A percentile compares a stretch with the other conserved stretches of the same genome.
phyloP scores from a whole-genome alignment of 1,140 invertebrate species.

The Trinorchestia longiramus region DNA sequence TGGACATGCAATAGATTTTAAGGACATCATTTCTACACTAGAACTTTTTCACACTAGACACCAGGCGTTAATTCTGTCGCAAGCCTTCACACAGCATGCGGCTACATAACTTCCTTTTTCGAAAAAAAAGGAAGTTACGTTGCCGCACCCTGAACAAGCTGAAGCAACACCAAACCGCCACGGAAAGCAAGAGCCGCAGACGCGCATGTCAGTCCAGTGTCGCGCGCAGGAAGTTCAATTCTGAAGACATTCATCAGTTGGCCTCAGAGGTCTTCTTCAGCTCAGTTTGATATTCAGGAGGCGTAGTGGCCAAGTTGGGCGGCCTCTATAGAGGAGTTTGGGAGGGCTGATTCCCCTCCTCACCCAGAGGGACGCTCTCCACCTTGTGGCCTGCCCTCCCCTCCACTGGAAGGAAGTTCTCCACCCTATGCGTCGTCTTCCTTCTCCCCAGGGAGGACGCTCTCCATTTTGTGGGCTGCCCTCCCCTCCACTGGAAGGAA shows the following conservation, averaged over 20 bases:
- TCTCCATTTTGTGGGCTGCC: background rate
- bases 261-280: slow-evolving; percentile 45
- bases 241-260: slow-evolving; percentile 24
- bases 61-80: too few species aligned
- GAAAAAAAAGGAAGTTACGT: too few species aligned
- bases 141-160: too few species aligned
- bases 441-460: background rate
- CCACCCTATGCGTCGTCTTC: background rate
- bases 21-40: too few species aligned
- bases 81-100: too few species aligned
- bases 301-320: slow-evolving; percentile 30
- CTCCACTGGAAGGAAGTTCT: background rate
- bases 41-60: too few species aligned
- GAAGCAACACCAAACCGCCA: background rate
- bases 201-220: background rate
- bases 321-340: slow-evolving; percentile 45
- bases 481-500: background rate
- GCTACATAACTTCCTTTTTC: too few species aligned
- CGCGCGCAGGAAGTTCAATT: slow-evolving; percentile 26
- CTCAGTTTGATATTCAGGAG: slow-evolving; percentile 40
- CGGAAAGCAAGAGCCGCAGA: background rate
- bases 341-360: background rate
- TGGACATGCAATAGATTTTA: too few species aligned
- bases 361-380: background rate
- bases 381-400: background rate